These are phyloP conservation scores for Oncorhynchus gorbuscha DNA, from an alignment of 2,113 vertebrate genomes.

Conservation along the genomic window DNA sequence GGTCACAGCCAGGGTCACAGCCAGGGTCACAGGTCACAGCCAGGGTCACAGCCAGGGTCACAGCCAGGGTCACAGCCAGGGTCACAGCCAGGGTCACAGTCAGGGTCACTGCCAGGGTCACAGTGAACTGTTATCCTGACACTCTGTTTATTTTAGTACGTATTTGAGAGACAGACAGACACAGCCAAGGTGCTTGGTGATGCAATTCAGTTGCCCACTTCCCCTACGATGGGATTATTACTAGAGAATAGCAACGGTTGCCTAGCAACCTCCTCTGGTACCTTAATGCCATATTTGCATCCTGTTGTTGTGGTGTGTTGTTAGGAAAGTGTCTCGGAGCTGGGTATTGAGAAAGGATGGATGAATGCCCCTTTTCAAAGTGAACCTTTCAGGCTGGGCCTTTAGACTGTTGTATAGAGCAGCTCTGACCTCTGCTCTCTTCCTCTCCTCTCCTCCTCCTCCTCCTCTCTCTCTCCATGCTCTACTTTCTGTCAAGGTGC, in stretches of 20 bases:
- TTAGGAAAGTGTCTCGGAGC: too few species aligned
- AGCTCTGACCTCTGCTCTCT: too few species aligned
- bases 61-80: too few species aligned
- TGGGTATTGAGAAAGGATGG: too few species aligned
- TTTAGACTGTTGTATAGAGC: not conserved
- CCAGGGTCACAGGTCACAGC: too few species aligned
- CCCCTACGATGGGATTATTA: slow-evolving; percentile 7
- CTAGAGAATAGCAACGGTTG: slow-evolving; percentile 31
- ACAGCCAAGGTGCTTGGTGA: slow-evolving; percentile 49
- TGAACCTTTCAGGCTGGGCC: too few species aligned
- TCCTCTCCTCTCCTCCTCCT: too few species aligned
- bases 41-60: too few species aligned
- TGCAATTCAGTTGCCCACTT: slow-evolving; percentile 51
- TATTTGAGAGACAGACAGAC: slow-evolving; percentile 20
- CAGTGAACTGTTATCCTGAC: slow-evolving; percentile 9
- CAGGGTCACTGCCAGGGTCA: not conserved
- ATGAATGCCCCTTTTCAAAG: too few species aligned
- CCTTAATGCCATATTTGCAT: slow-evolving; percentile 38
- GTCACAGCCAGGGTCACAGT: not conserved
- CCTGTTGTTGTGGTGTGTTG: slow-evolving; percentile 1
- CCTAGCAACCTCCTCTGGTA: slow-evolving; percentile 45
- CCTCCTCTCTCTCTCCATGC: not conserved
- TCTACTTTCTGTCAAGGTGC: slow-evolving; percentile 74
- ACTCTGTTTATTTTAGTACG: slow-evolving; percentile 1
- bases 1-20: too few species aligned